Conservation (phyloP, 2,797 vertebrate species). For the Cuculus canorus region DNA sequence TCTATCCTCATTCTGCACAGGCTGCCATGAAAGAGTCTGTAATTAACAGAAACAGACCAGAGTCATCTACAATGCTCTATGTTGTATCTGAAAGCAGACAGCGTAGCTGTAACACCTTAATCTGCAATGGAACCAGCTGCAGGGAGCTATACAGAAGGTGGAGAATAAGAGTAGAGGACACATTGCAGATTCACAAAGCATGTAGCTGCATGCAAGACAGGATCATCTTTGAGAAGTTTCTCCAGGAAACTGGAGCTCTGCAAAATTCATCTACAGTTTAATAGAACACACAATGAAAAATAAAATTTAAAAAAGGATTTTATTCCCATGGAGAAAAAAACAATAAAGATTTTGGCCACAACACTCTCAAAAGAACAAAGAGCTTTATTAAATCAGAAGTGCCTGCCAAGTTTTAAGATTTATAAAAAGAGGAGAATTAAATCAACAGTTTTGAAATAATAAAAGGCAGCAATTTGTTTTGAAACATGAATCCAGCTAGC, state of each 20-base stretch:
- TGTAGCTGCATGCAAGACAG: background rate
- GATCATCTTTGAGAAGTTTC: background rate
- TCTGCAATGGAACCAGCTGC: background rate
- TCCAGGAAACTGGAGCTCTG: background rate
- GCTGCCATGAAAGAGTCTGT: background rate
- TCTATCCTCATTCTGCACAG: background rate
- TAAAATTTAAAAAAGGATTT: background rate
- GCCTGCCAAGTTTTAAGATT: background rate
- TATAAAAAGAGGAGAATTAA: background rate
- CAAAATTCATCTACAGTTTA: background rate
- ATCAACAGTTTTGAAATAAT: slow-evolving; percentile 26
- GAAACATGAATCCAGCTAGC: slow-evolving; percentile 51
- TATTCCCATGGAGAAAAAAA: background rate
- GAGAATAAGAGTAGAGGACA: background rate
- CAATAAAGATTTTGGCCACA: background rate
- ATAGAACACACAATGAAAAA: background rate
- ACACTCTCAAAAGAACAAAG: background rate
- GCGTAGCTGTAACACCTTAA: background rate
- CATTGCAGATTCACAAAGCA: background rate
- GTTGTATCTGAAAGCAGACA: background rate
- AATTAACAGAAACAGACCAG: background rate
- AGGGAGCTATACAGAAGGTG: background rate
- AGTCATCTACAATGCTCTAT: fast-evolving
- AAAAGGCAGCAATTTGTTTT: slow-evolving; percentile 46
- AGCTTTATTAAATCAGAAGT: background rate